phyloP scores from a whole-genome alignment of 2,888 invertebrate genomes.

The Marasmarcha lunaedactyla region DNA sequence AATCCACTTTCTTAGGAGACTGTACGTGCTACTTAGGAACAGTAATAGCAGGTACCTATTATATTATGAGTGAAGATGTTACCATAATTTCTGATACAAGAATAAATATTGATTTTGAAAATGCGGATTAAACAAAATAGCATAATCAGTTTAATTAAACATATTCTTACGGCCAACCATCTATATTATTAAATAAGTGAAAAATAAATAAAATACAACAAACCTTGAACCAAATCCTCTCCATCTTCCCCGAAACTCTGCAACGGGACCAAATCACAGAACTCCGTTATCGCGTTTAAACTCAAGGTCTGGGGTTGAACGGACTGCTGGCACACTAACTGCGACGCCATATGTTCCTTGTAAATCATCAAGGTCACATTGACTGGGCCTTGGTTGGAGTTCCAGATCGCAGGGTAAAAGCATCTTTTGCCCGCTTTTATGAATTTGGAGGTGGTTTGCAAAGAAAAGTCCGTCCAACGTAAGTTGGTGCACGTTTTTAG shows the following conservation, averaged over 20 bases:
- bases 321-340: slow-evolving; percentile 73
- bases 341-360: slow-evolving; percentile 73
- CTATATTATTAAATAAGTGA: too few relatives aligned
- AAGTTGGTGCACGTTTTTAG: slow-evolving; percentile 80
- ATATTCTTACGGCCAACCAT: too few relatives aligned
- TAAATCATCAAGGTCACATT: slow-evolving; percentile 77
- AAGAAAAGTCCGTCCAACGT: slow-evolving; percentile 79
- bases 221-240: slow-evolving; percentile 77
- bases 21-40: too few relatives aligned
- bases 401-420: slow-evolving; percentile 84
- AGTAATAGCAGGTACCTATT: too few relatives aligned
- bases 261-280: slow-evolving; percentile 81
- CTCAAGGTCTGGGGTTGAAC: slow-evolving; percentile 74
- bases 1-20: too few relatives aligned
- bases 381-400: slow-evolving; percentile 70
- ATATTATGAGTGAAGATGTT: too few relatives aligned
- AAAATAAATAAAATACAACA: background rate
- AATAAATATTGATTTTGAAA: too few relatives aligned
- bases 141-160: too few relatives aligned
- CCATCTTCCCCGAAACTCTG: slow-evolving; percentile 74
- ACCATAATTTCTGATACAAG: too few relatives aligned
- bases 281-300: slow-evolving; percentile 82
- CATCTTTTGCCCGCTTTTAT: slow-evolving; percentile 77
- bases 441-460: slow-evolving; percentile 63
- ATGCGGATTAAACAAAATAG: too few relatives aligned